Evolutionary conservation across 2,888 invertebrate genomes (phyloP).

Genomic region (Diadegma fenestrale): DNA sequence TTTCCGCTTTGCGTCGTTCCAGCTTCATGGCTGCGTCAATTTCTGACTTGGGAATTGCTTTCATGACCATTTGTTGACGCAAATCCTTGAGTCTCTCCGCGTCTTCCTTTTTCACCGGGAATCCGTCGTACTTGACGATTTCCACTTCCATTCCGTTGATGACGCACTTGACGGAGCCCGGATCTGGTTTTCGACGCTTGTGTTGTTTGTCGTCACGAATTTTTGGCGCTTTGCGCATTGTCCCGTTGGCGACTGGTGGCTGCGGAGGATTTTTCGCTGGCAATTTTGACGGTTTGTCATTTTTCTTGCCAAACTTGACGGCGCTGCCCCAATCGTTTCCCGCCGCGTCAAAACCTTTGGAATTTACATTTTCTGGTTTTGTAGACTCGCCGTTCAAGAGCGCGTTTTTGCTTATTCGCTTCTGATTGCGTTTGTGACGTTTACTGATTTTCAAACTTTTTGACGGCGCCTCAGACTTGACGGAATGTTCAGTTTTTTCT

Average conservation of each 20-base stretch:
- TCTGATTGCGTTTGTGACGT: constrained; percentile 79
- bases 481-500: constrained; percentile 64
- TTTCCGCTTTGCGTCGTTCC: constrained; percentile 90
- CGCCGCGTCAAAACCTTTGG: constrained; percentile 68
- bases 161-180: constrained; percentile 85
- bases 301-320: constrained; percentile 67
- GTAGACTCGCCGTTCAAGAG: constrained; percentile 47
- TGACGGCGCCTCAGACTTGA: constrained; percentile 48
- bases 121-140: constrained; percentile 89
- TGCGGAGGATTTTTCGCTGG: background rate
- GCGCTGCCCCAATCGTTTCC: constrained; percentile 73
- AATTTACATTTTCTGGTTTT: constrained; percentile 47
- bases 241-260: background rate
- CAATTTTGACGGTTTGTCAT: constrained; percentile 31
- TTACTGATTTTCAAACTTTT: constrained; percentile 74
- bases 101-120: constrained; percentile 90
- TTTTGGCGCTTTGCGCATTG: constrained; percentile 84
- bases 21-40: constrained; percentile 89
- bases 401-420: constrained; percentile 71
- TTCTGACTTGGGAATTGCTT: constrained; percentile 89
- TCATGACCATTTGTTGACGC: constrained; percentile 88
- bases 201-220: constrained; percentile 82
- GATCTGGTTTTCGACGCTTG: constrained; percentile 83
- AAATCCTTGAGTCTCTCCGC: constrained; percentile 88
- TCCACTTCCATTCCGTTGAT: constrained; percentile 89